Evolutionary conservation across 92 coral and sea anemone species (phyloP), one percentile per base, ranked within the genome.

Genomic region (Diadumene lineata): DNA sequence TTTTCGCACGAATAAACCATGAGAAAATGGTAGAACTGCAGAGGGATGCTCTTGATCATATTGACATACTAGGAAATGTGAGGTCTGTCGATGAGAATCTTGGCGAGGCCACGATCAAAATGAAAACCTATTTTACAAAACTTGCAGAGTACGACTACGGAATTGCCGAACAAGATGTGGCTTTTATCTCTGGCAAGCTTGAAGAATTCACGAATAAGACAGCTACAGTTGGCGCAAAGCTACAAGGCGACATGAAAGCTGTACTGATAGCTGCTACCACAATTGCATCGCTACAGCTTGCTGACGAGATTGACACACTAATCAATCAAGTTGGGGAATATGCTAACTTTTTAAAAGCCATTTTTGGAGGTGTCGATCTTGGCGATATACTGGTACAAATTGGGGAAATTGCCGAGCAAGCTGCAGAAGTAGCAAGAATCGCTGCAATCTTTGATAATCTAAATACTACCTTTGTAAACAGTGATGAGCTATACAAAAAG

Each of bases 61-160:
- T 75, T n/a, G 51, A 62, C 0, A 81, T 85, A 21, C 56, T 85
- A 15, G 87, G 79, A 25, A 61, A 76, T 31, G 81, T 85, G 11
- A 43, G 68, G 65, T 38, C 31, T 2, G 73, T 85, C 8, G 75
- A 85, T 64, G 75, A 62, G 23, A 82, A 85, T 68, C 51, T 85
- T 11, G 50, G 57, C 25, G 16, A 58, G 0, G 74, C 82, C 18
- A 77, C 76, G 6, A 51, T 31, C 33, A 85, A 81, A 2, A 69
- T 85, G 31, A 67, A 82, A 1, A 66, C 63, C 19, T 85, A 85
- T 50, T 81, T 81, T 66, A 23, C 44, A 24, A 77, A 81, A 26
- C 87, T 85, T 46, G 90, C 90, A 38, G 31, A 27, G 22, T 85
- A 80, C 55, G 90, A 85, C 51, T 74, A 85, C 62, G 69, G 56